phyloP scores from a whole-genome alignment of 2,113 vertebrate species.

The Scartelaos histophorus region DNA sequence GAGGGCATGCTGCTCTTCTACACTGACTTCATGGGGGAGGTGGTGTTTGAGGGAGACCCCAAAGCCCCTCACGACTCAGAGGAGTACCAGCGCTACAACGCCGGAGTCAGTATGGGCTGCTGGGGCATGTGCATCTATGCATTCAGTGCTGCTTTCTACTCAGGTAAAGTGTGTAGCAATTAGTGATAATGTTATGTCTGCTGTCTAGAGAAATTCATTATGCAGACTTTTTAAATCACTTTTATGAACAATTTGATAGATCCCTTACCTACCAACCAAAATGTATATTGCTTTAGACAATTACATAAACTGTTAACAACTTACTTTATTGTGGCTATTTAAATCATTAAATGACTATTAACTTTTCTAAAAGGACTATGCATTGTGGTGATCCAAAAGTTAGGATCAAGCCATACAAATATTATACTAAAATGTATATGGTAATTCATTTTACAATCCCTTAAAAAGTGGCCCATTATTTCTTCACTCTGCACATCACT shows the following conservation, averaged over 20 bases:
- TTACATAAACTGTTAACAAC: no score
- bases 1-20: conserved; percentile 98
- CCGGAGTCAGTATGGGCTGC: conserved; percentile 95
- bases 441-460: neutral
- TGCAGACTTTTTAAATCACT: neutral
- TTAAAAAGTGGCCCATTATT: neutral
- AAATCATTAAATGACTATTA: no score
- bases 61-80: conserved; percentile 90
- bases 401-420: no score
- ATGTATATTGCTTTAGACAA: no score
- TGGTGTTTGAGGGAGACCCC: conserved; percentile 92
- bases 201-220: neutral
- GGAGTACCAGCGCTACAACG: conserved; percentile 90
- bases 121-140: conserved; percentile 99
- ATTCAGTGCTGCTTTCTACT: conserved; percentile 96
- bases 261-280: no score
- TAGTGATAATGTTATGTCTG: neutral
- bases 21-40: conserved; percentile 98
- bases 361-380: no score
- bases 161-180: conserved; percentile 78
- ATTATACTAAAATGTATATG: neutral
- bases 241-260: no score
- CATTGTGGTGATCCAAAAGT: no score
- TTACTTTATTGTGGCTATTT: no score
- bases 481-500: neutral